Evolutionary conservation across 2,113 vertebrate species (phyloP).

Genomic region (Formicarius rufipectus): DNA sequence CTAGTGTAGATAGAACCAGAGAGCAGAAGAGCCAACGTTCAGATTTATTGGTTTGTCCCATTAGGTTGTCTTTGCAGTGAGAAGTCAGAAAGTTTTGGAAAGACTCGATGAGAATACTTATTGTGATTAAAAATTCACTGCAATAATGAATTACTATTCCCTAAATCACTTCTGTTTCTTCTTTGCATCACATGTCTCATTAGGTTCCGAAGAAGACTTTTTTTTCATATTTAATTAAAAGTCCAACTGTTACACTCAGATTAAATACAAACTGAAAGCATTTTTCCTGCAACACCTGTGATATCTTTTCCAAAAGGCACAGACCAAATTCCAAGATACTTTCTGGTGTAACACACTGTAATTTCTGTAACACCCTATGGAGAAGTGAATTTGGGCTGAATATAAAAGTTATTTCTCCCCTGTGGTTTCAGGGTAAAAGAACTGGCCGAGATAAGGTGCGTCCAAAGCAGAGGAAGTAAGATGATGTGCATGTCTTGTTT

Average conservation of each 20-base stretch:
- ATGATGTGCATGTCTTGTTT: slow-evolving; percentile 68
- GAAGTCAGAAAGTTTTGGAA: not conserved
- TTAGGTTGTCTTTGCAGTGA: not conserved
- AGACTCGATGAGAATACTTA: not conserved
- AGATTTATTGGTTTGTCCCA: not conserved
- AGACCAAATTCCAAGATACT: not conserved
- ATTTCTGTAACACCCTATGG: not conserved
- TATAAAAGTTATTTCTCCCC: slow-evolving; percentile 7
- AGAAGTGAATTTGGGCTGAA: not conserved
- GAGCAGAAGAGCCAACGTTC: not conserved
- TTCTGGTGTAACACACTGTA: not conserved
- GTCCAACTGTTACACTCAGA: not conserved
- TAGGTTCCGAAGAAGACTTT: not conserved
- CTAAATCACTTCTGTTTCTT: not conserved
- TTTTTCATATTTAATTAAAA: not conserved
- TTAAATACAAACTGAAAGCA: not conserved
- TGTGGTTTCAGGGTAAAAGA: slow-evolving; percentile 73
- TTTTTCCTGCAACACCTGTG: not conserved
- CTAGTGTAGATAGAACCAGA: fast-evolving
- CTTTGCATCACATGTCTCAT: not conserved
- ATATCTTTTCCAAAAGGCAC: not conserved
- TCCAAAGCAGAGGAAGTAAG: slow-evolving; percentile 73
- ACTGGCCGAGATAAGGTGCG: slow-evolving; percentile 72
- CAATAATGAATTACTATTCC: not conserved
- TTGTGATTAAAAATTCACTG: not conserved